These are phyloP conservation scores for Pagetopsis macropterus DNA, from an alignment of 2,797 vertebrate genomes.

Conservation along the genomic window DNA sequence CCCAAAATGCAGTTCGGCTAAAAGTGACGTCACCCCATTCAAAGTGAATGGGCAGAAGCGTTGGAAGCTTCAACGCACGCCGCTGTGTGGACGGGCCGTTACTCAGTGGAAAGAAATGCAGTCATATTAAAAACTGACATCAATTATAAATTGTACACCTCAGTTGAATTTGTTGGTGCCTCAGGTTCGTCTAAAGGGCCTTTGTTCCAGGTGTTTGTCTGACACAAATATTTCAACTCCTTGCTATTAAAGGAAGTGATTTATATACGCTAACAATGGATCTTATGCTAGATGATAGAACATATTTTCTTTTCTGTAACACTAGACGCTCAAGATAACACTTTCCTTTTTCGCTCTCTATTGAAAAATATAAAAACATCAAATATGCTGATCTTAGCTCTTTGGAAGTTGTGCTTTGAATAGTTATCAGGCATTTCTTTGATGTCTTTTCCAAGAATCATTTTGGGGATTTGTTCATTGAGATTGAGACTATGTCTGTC, in stretches of 20 bases:
- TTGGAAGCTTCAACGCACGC: too few species aligned
- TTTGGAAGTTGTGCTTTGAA: neutral
- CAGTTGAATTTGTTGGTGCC: too few species aligned
- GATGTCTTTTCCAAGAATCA: slow-evolving; percentile 11
- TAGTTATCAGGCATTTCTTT: neutral
- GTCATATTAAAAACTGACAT: neutral
- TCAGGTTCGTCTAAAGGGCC: too few species aligned
- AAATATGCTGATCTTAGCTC: neutral
- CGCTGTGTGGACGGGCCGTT: too few species aligned
- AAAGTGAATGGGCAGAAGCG: too few species aligned
- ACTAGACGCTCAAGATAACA: neutral
- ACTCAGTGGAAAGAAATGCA: neutral
- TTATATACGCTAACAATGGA: neutral
- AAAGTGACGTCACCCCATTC: too few species aligned
- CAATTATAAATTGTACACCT: too few species aligned
- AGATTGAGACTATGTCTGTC: slow-evolving; percentile 2
- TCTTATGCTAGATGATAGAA: neutral
- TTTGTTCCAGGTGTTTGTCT: neutral
- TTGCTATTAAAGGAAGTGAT: neutral
- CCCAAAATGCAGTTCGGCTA: too few species aligned
- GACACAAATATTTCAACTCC: neutral
- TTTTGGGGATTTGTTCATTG: slow-evolving; percentile 9
- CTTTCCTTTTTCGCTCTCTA: neutral
- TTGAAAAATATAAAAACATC: neutral
- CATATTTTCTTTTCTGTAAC: neutral